A percentile compares a stretch with the other conserved stretches of the same genome.
These are phyloP conservation scores for Rhagium mordax DNA, from an alignment of 2,888 invertebrate species.

Conservation along the genomic window DNA sequence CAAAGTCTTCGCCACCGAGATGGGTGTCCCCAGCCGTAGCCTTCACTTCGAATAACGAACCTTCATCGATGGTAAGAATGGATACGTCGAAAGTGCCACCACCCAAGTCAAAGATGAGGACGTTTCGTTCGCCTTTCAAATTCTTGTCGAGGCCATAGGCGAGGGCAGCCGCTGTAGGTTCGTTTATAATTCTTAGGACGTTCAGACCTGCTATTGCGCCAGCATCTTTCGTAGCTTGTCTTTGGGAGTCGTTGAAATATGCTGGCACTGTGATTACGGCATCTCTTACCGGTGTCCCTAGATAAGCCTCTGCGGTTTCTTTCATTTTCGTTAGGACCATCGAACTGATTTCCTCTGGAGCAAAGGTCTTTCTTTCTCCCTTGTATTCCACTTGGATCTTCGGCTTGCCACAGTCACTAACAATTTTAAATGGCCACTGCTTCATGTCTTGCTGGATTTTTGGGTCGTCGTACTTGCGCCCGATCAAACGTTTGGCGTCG, in stretches of 20 bases:
- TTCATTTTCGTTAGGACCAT: constrained; percentile 74
- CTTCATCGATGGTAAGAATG: constrained; percentile 86
- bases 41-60: constrained; percentile 87
- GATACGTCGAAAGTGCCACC: constrained; percentile 87
- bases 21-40: constrained; percentile 90
- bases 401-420: constrained; percentile 78
- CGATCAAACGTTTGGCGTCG: constrained; percentile 84
- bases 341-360: constrained; percentile 81
- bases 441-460: constrained; percentile 86
- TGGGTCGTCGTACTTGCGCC: constrained; percentile 82
- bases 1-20: constrained; percentile 83
- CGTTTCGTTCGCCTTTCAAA: constrained; percentile 62
- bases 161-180: constrained; percentile 71
- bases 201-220: constrained; percentile 77
- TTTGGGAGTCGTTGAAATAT: constrained; percentile 77
- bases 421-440: constrained; percentile 87
- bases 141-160: constrained; percentile 59
- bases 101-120: constrained; percentile 80
- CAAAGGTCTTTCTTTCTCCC: constrained; percentile 77
- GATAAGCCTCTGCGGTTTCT: constrained; percentile 60
- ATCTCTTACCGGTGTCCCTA: constrained; percentile 77
- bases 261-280: constrained; percentile 59
- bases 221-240: constrained; percentile 89
- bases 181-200: constrained; percentile 87
- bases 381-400: constrained; percentile 80